Percentiles rank a stretch among this genome's conserved stretches.
These are phyloP conservation scores for Malurus cyaneus DNA, from an alignment of 2,113 vertebrate genomes.

Conservation along the genomic window DNA sequence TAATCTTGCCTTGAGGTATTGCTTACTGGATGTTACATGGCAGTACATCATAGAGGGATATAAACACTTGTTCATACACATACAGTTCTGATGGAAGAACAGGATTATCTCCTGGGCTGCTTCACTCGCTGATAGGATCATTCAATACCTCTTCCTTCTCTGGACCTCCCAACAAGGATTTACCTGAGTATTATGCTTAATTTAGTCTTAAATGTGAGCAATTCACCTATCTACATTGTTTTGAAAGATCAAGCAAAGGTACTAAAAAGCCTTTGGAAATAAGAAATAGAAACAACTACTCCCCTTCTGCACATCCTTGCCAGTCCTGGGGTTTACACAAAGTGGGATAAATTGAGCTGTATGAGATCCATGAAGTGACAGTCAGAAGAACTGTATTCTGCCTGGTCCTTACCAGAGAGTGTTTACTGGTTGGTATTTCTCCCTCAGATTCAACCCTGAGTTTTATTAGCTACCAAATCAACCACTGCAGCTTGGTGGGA, in stretches of 20 bases:
- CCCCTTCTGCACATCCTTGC: background rate
- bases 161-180: background rate
- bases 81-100: background rate
- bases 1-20: background rate
- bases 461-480: background rate
- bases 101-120: background rate
- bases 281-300: background rate
- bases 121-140: background rate
- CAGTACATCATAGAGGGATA: background rate
- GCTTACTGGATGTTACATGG: background rate
- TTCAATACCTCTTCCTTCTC: background rate
- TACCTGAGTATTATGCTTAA: background rate
- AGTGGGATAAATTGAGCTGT: background rate
- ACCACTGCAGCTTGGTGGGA: background rate
- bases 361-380: background rate
- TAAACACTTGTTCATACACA: background rate
- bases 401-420: background rate
- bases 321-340: background rate
- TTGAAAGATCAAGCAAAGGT: background rate
- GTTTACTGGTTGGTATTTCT: background rate
- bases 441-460: background rate
- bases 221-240: background rate
- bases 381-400: background rate
- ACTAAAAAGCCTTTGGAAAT: background rate
- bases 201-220: background rate